Percentiles rank a stretch among this genome's conserved stretches.
phyloP scores from a whole-genome alignment of 2,888 invertebrate species.

The Heliconius ethilla region DNA sequence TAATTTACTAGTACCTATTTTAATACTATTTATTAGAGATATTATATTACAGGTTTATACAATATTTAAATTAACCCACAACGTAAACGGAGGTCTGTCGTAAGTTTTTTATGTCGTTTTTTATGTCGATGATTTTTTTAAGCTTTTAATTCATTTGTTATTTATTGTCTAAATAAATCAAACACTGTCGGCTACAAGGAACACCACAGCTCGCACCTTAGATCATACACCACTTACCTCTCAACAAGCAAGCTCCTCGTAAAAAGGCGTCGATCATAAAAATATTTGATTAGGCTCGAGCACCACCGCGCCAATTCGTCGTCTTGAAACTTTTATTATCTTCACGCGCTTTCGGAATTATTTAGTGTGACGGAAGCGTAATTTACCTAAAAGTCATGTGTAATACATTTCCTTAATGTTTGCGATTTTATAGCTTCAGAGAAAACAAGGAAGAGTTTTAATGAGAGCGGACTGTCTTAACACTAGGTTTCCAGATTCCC shows the following conservation, averaged over 20 bases:
- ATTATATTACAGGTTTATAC: no score
- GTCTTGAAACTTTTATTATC: slow-evolving; percentile 75
- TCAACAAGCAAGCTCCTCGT: slow-evolving; percentile 66
- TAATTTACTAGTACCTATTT: no score
- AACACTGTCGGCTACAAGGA: neutral
- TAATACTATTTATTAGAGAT: no score
- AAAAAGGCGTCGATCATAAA: slow-evolving; percentile 80
- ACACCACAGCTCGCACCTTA: slow-evolving; percentile 8
- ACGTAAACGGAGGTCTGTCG: no score
- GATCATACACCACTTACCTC: slow-evolving; percentile 46
- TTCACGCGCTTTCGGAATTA: slow-evolving; percentile 50
- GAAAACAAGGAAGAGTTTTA: neutral
- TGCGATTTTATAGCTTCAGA: neutral
- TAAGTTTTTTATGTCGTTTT: no score
- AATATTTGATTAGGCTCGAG: slow-evolving; percentile 78
- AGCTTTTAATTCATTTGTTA: neutral
- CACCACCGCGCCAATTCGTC: slow-evolving; percentile 69
- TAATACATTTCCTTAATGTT: slow-evolving; percentile 23
- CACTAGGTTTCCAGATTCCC: no score
- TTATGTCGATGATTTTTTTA: no score
- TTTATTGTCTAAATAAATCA: neutral
- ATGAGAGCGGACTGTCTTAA: no score
- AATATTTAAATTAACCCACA: no score
- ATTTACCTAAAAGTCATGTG: slow-evolving; percentile 46
- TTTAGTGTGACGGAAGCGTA: slow-evolving; percentile 52